A percentile compares a stretch with the other conserved stretches of the same genome.
These are phyloP conservation scores for Apotomis turbidana DNA, from an alignment of 2,888 invertebrate species.

Conservation along the genomic window DNA sequence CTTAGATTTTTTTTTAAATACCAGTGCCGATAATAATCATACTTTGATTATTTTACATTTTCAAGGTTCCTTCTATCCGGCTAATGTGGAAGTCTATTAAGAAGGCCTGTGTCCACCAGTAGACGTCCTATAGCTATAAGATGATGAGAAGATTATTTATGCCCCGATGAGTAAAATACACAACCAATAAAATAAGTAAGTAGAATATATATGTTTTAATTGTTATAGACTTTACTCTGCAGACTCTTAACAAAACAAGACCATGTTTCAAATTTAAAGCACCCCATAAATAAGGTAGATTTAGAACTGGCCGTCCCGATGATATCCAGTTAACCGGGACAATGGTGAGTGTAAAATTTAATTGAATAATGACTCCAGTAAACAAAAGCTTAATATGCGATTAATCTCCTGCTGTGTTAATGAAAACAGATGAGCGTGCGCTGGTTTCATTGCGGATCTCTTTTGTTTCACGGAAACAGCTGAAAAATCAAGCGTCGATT, in stretches of 20 bases:
- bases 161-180: too few species aligned
- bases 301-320: constrained; percentile 28
- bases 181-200: too few species aligned
- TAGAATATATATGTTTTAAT: too few species aligned
- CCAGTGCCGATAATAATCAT: too few species aligned
- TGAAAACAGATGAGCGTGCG: constrained; percentile 63
- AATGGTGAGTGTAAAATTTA: constrained; percentile 53
- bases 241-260: constrained; percentile 9
- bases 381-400: constrained; percentile 64
- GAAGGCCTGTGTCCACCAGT: too few species aligned
- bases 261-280: constrained; percentile 13
- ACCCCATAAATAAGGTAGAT: constrained; percentile 24
- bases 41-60: too few species aligned
- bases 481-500: constrained; percentile 34
- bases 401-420: constrained; percentile 59
- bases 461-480: constrained; percentile 50
- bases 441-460: constrained; percentile 53
- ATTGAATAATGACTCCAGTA: constrained; percentile 65
- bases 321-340: constrained; percentile 26
- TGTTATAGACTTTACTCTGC: background rate
- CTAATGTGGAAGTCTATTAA: too few species aligned
- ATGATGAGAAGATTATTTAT: too few species aligned
- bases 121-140: too few species aligned
- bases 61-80: too few species aligned
- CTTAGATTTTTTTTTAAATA: too few species aligned